Conservation (phyloP, 1,140 invertebrate genomes). For the Tribolium madens region DNA sequence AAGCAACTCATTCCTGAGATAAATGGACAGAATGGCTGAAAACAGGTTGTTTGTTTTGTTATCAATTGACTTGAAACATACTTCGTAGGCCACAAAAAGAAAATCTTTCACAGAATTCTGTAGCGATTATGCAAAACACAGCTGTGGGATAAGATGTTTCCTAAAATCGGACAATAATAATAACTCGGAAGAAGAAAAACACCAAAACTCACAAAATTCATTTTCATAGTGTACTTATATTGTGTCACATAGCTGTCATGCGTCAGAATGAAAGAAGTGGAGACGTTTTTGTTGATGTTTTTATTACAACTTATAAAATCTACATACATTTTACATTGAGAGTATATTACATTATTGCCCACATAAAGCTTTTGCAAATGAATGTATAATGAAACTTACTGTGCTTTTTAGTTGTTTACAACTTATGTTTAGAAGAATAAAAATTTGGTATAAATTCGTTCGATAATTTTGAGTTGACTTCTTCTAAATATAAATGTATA, state of each 20-base stretch:
- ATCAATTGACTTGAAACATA: constrained; percentile 66
- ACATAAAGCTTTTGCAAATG: constrained; percentile 31
- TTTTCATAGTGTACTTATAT: background rate
- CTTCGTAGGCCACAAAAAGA: constrained; percentile 89
- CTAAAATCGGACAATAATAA: constrained; percentile 4
- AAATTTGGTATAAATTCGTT: constrained; percentile 18
- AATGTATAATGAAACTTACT: constrained; percentile 10
- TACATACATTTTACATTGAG: constrained; percentile 41
- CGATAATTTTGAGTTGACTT: constrained; percentile 3
- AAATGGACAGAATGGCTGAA: constrained; percentile 82
- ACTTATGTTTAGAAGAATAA: constrained; percentile 35
- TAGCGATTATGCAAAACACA: constrained; percentile 80
- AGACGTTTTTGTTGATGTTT: constrained; percentile 37
- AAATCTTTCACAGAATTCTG: constrained; percentile 91
- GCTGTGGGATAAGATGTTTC: constrained; percentile 55
- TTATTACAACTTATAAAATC: constrained; percentile 52
- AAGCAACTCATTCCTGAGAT: constrained; percentile 73
- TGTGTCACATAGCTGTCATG: constrained; percentile 6
- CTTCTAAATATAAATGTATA: constrained; percentile 32
- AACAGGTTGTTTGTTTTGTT: constrained; percentile 37
- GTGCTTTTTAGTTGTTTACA: constrained; percentile 8
- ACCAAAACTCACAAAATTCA: constrained; percentile 21
- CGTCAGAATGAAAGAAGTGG: constrained; percentile 5
- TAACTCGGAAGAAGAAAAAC: background rate
- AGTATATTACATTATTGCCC: constrained; percentile 41